A percentile compares a stretch with the other conserved stretches of the same genome.
These are phyloP conservation scores for Diabrotica virgifera DNA, from an alignment of 1,140 invertebrate genomes.

Conservation along the genomic window DNA sequence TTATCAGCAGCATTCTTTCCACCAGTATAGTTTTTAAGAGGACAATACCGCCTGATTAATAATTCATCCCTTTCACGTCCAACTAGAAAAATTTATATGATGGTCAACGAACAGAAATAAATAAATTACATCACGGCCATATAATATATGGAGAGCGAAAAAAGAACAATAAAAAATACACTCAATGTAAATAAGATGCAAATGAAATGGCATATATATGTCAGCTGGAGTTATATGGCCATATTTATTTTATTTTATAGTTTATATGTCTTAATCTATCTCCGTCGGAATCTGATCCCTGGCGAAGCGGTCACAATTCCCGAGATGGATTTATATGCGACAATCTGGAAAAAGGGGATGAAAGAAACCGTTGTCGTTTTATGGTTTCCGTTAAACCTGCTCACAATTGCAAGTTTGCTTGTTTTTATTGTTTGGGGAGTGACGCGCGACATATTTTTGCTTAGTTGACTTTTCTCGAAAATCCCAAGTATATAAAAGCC, in stretches of 20 bases:
- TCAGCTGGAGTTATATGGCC: neutral
- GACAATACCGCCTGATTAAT: too few relatives aligned
- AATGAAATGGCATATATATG: neutral
- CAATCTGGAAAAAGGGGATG: slow-evolving; percentile 26
- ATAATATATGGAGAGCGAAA: neutral
- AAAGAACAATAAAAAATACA: neutral
- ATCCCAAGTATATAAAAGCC: too few relatives aligned
- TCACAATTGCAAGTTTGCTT: slow-evolving; percentile 31
- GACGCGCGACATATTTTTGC: neutral
- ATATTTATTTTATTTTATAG: slow-evolving; percentile 7
- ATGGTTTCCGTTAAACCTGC: slow-evolving; percentile 33
- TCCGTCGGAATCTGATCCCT: slow-evolving; percentile 6
- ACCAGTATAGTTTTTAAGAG: too few relatives aligned
- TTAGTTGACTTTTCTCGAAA: too few relatives aligned
- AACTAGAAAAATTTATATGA: too few relatives aligned
- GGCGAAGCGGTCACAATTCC: slow-evolving; percentile 23
- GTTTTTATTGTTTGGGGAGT: slow-evolving; percentile 9
- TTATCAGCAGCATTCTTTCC: too few relatives aligned
- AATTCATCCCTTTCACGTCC: too few relatives aligned
- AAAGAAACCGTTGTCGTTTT: slow-evolving; percentile 28
- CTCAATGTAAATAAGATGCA: neutral
- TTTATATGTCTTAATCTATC: slow-evolving; percentile 19
- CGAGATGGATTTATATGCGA: slow-evolving; percentile 17
- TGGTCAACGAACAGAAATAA: too few relatives aligned
- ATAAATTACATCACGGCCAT: too few relatives aligned